Evolutionary conservation across 1,140 invertebrate genomes (phyloP).

Genomic region (Cataglyphis hispanica): DNA sequence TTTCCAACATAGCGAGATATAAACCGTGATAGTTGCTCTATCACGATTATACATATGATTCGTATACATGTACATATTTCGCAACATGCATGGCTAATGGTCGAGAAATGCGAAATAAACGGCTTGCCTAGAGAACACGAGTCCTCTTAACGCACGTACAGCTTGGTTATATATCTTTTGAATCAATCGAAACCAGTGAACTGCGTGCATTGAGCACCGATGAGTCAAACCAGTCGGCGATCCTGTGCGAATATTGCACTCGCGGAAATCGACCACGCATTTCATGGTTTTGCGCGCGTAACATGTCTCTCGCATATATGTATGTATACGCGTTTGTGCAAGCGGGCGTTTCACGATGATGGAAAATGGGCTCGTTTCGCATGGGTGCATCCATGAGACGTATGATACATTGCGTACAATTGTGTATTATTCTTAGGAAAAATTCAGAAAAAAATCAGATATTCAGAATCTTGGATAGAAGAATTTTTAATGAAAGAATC

Average conservation of each 20-base stretch:
- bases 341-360: neutral
- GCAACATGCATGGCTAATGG: slow-evolving; percentile 20
- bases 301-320: neutral
- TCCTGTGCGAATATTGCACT: slow-evolving; percentile 38
- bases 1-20: neutral
- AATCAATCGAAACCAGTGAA: slow-evolving; percentile 51
- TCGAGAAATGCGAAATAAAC: slow-evolving; percentile 49
- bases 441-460: neutral
- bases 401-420: neutral
- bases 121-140: slow-evolving; percentile 1
- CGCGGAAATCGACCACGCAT: slow-evolving; percentile 43
- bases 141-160: slow-evolving; percentile 13
- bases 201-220: slow-evolving; percentile 46
- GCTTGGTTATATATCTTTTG: slow-evolving; percentile 44
- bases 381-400: neutral
- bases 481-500: neutral
- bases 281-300: slow-evolving; percentile 43
- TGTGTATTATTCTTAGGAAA: slow-evolving; percentile 3
- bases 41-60: slow-evolving; percentile 38
- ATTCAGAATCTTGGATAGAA: neutral
- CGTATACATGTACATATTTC: neutral
- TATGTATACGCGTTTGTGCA: neutral
- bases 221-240: slow-evolving; percentile 44
- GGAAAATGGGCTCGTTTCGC: slow-evolving; percentile 15
- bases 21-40: neutral